phyloP scores from a whole-genome alignment of 2,888 invertebrate genomes.

The Euclidia mi region DNA sequence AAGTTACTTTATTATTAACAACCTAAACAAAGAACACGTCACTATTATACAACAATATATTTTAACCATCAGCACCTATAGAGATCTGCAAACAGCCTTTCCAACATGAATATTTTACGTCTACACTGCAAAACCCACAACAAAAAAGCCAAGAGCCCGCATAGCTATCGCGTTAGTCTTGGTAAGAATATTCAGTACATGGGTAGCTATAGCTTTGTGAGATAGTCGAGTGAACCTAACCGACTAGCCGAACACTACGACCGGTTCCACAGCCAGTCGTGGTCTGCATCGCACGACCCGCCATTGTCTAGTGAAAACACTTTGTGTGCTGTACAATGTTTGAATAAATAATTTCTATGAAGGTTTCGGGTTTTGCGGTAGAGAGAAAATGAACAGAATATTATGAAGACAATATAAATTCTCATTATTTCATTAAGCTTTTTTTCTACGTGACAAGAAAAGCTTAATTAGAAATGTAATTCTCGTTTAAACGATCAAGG shows the following conservation, averaged over 20 bases:
- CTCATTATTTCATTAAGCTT: too few relatives aligned
- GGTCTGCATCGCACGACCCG: constrained; percentile 75
- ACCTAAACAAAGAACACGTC: too few relatives aligned
- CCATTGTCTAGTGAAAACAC: constrained; percentile 79
- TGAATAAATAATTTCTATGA: constrained; percentile 41
- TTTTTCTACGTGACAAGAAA: too few relatives aligned
- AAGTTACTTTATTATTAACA: too few relatives aligned
- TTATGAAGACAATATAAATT: background rate
- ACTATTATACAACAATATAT: too few relatives aligned
- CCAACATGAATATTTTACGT: too few relatives aligned
- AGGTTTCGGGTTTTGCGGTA: constrained; percentile 47
- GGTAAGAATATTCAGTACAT: constrained; percentile 8
- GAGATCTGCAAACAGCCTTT: background rate
- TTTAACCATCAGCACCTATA: too few relatives aligned
- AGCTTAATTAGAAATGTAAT: too few relatives aligned
- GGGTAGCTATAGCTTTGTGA: background rate
- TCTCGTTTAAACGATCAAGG: too few relatives aligned
- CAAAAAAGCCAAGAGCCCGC: background rate
- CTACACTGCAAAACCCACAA: background rate
- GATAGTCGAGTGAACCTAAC: constrained; percentile 10
- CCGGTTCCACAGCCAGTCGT: constrained; percentile 78
- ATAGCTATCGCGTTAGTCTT: constrained; percentile 9
- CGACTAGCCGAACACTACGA: constrained; percentile 52
- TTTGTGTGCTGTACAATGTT: constrained; percentile 48
- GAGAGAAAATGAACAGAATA: background rate